A percentile compares a stretch with the other conserved stretches of the same genome.
These are phyloP conservation scores for Trochalopteron elliotii DNA, from an alignment of 2,113 vertebrate genomes.

Conservation along the genomic window DNA sequence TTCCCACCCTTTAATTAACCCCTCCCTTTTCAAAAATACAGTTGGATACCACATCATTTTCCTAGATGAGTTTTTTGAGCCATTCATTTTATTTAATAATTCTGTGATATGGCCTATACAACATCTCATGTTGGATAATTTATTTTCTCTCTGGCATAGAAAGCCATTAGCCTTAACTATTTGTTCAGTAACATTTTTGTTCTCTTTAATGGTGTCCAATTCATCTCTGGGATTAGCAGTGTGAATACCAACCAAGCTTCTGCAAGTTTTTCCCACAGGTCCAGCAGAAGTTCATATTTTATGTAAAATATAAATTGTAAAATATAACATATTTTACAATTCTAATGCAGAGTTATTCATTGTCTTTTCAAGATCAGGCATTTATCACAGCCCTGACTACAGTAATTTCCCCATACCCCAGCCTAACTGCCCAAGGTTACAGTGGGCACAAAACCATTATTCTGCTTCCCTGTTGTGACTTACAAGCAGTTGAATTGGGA, in stretches of 20 bases:
- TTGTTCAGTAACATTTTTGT: constrained; percentile 50
- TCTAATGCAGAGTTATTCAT: constrained; percentile 21
- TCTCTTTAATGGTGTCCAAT: constrained; percentile 43
- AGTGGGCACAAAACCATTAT: background rate
- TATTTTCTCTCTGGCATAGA: background rate
- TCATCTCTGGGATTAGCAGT: constrained; percentile 24
- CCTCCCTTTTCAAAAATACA: background rate
- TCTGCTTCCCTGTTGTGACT: background rate
- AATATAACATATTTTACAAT: constrained; percentile 9
- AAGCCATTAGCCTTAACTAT: constrained; percentile 48
- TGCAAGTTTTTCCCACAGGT: constrained; percentile 9
- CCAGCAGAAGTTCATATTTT: constrained; percentile 30
- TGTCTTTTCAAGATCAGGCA: background rate
- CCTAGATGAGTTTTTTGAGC: background rate
- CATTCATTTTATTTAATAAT: constrained; percentile 1
- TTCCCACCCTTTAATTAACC: background rate
- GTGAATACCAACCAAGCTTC: background rate
- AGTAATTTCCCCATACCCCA: background rate
- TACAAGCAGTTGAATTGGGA: background rate
- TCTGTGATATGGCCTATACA: background rate
- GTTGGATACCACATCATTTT: background rate
- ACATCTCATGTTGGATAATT: constrained; percentile 1
- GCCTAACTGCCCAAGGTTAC: constrained; percentile 26
- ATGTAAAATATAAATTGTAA: constrained; percentile 33
- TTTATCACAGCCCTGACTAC: constrained; percentile 1